Base-by-base conservation (phyloP, 2,888 invertebrate genomes). In the Trilocha varians region DNA sequence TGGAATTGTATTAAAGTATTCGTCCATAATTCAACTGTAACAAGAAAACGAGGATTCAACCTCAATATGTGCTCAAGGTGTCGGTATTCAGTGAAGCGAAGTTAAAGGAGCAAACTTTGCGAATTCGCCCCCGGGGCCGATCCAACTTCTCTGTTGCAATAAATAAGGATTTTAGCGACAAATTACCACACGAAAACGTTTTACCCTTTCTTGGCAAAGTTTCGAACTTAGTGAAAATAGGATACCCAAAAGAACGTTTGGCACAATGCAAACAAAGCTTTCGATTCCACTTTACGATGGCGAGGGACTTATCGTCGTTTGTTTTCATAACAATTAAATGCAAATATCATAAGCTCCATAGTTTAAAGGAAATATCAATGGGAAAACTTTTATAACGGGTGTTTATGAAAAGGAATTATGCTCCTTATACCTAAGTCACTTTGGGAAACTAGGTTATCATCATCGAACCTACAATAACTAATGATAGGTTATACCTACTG, bases 101-200 rank as follows among this genome's bases (percentile, higher is more conserved):
- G 75, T 78, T 78, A 78, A 79, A 80, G 82, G 75, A 77, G 77
- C 73, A 70, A 83, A 83, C 67, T 83, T 83, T 76, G 65, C 62
- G 70, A 77, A 70, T 76, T 78, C 68, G 70, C 79, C 78, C 79
- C 70, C 70, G 76, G 74, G 80, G 72, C 73, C 79, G 77, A 77
- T 78, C 74, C 74, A 79, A 82, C 72, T 82, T 79, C 74, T 66
- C 70, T 70, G 73, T 78, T 78, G 80, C 82, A 77, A 83, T 83
- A 83, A 83, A 83, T 83, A 83, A 83, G 83, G 83, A 83, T 83
- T 83, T 83, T 78, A 80, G 78, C 78, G 82, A 83, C 83, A 83
- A 83, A 83, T 83, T 83, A 79, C 82, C 80, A 72, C 72, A 73
- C 71, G 71, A 78, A 78, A 77, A 73, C 74, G 75, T 74, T 74